Conservation (phyloP, 2,113 vertebrate genomes). For the Cololabis saira region DNA sequence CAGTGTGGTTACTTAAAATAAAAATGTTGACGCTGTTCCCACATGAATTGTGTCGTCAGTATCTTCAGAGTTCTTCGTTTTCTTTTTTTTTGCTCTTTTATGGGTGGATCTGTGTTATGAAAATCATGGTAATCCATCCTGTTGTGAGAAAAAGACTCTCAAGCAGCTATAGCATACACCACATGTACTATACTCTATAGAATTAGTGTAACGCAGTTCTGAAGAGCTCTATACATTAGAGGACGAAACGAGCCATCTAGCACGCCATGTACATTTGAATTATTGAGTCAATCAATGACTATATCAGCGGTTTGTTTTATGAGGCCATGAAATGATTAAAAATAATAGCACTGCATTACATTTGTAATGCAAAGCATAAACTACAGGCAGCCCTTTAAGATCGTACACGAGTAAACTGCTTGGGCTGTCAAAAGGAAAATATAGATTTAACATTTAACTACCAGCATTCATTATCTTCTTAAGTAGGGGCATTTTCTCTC, state of each 20-base stretch:
- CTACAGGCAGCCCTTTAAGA: slow-evolving; percentile 17
- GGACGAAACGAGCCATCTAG: slow-evolving; percentile 5
- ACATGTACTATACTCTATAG: too few species aligned
- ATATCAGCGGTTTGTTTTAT: slow-evolving; percentile 33
- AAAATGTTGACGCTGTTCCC: too few species aligned
- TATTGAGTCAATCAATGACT: slow-evolving; percentile 40
- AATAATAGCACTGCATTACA: slow-evolving; percentile 34
- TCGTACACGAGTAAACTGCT: neutral
- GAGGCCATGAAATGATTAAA: slow-evolving; percentile 28
- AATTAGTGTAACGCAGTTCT: neutral
- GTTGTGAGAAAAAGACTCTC: too few species aligned
- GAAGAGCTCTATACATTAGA: slow-evolving; percentile 1
- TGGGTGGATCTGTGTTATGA: too few species aligned
- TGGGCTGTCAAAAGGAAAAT: slow-evolving; percentile 17
- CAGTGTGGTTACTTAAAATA: too few species aligned
- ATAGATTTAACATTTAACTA: slow-evolving; percentile 33
- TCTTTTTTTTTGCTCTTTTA: too few species aligned
- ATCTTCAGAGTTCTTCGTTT: too few species aligned
- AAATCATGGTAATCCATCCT: too few species aligned
- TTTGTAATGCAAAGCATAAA: slow-evolving; percentile 22
- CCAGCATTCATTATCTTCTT: slow-evolving; percentile 16
- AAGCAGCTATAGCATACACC: too few species aligned
- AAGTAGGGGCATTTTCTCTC: slow-evolving; percentile 4
- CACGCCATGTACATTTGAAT: slow-evolving; percentile 19
- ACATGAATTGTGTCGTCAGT: too few species aligned